These are phyloP conservation scores for Oxyscelio sp. DNA, from an alignment of 2,888 invertebrate species.

Conservation along the genomic window DNA sequence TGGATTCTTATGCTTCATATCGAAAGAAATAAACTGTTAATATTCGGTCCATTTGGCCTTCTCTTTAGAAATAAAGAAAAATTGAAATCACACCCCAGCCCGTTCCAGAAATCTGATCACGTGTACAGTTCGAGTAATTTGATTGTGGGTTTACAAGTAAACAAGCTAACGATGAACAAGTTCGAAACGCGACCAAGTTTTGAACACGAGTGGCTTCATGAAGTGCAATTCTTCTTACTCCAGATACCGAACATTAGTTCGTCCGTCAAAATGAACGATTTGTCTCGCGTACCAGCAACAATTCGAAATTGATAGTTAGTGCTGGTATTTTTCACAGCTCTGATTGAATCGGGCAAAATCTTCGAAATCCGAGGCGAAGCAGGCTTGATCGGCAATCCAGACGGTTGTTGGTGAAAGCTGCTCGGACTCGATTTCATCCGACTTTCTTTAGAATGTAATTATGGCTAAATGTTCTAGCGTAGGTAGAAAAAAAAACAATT, in stretches of 20 bases:
- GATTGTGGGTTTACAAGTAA: constrained; percentile 12
- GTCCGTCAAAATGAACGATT: constrained; percentile 17
- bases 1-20: constrained; percentile 62
- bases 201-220: constrained; percentile 37
- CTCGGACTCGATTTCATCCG: constrained; percentile 29
- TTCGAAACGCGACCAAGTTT: constrained; percentile 35
- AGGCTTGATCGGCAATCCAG: neutral
- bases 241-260: constrained; percentile 15
- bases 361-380: constrained; percentile 30
- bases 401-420: neutral
- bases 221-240: constrained; percentile 44
- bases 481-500: constrained; percentile 64
- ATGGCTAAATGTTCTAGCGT: constrained; percentile 68
- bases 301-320: constrained; percentile 67
- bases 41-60: constrained; percentile 56
- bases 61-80: constrained; percentile 45
- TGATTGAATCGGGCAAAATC: constrained; percentile 50
- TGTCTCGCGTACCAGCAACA: constrained; percentile 40
- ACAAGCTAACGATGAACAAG: constrained; percentile 11
- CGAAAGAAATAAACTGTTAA: constrained; percentile 51
- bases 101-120: constrained; percentile 35
- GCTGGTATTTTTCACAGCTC: constrained; percentile 60
- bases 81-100: constrained; percentile 31
- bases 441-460: constrained; percentile 66
- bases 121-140: constrained; percentile 3